Percentiles rank a stretch among this genome's conserved stretches.
Conservation (phyloP, 2,113 vertebrate genomes). For the Nothocercus nigrocapillus region DNA sequence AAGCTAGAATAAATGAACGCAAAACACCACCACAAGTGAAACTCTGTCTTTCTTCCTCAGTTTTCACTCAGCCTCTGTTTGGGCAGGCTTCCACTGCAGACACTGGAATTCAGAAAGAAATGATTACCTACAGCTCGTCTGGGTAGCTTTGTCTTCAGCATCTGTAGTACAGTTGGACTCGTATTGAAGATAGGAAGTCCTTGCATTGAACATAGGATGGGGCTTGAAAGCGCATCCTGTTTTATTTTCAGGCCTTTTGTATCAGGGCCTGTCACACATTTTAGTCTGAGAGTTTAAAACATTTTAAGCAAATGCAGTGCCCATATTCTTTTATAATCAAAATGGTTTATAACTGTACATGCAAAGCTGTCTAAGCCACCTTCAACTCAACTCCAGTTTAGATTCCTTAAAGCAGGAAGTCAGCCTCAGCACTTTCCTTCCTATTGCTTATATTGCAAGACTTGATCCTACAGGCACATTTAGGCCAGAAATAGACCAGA, state of each 20-base stretch:
- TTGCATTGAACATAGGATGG: rapidly evolving
- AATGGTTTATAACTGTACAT: background rate
- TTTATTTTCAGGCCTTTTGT: background rate
- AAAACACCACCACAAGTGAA: background rate
- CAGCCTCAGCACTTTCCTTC: background rate
- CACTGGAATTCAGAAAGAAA: background rate
- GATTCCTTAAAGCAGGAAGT: background rate
- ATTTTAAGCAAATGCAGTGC: background rate
- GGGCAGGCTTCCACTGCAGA: background rate
- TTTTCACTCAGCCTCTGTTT: background rate
- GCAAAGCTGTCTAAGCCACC: background rate
- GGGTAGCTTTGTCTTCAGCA: background rate
- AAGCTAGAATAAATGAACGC: background rate
- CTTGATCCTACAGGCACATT: background rate
- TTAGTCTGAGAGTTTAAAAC: background rate
- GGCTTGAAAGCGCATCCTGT: background rate
- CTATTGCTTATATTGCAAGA: background rate
- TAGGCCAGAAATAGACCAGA: background rate
- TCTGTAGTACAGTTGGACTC: background rate
- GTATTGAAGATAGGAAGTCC: background rate
- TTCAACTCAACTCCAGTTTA: background rate
- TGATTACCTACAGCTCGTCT: background rate
- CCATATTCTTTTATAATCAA: background rate
- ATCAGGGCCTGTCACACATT: background rate
- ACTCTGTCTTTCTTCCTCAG: background rate